phyloP scores from a whole-genome alignment of 2,888 invertebrate genomes.

The Drosophila buzzatii region DNA sequence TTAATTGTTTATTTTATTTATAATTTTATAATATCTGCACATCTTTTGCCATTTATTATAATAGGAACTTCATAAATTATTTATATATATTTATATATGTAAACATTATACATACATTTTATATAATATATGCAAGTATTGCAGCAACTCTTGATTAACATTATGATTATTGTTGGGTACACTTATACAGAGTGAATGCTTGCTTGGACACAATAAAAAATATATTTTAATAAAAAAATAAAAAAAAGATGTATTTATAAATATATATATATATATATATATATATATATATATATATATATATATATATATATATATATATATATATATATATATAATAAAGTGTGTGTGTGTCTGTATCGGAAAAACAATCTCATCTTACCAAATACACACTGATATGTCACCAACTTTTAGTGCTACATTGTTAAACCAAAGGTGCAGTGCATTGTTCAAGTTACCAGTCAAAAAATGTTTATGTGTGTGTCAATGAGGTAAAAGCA shows the following conservation, averaged over 20 bases:
- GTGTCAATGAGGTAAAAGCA: background rate
- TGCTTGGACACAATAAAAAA: background rate
- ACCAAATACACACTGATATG: conserved; percentile 34
- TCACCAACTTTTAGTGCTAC: conserved; percentile 19
- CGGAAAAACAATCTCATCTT: conserved; percentile 17
- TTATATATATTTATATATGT: background rate
- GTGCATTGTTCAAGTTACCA: background rate
- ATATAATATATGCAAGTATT: conserved; percentile 50
- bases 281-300: conserved; percentile 1
- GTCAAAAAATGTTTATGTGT: background rate
- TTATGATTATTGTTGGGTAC: conserved; percentile 30
- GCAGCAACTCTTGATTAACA: conserved; percentile 62
- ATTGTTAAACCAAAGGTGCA: background rate
- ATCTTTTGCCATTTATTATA: conserved; percentile 66
- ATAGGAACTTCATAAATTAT: conserved; percentile 69
- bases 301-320: background rate
- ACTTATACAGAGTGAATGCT: conserved; percentile 15
- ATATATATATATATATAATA: background rate
- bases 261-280: background rate
- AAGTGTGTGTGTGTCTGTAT: background rate
- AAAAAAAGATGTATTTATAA: background rate
- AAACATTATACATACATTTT: conserved; percentile 1
- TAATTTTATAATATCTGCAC: conserved; percentile 76
- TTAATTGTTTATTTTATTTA: conserved; percentile 54
- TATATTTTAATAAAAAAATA: conserved; percentile 1